Evolutionary conservation across 1,140 invertebrate species (phyloP).

Genomic region (Solenopsis invicta): DNA sequence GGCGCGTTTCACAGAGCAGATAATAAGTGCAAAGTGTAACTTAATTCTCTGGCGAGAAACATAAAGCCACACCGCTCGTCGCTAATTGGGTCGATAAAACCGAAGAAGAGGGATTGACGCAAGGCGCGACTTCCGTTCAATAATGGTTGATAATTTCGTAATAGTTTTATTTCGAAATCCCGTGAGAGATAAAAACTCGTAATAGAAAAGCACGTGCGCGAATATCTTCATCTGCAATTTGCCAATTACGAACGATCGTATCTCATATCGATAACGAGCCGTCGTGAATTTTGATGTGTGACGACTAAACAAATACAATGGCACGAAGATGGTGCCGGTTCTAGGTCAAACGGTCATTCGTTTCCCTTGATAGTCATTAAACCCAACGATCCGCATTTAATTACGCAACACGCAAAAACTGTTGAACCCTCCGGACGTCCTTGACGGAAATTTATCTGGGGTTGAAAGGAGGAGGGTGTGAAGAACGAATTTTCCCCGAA

Average conservation of each 20-base stretch:
- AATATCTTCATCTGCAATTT: neutral
- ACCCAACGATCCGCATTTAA: conserved; percentile 64
- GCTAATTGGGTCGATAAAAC: neutral
- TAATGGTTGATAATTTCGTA: neutral
- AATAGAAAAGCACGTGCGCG: neutral
- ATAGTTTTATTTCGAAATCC: neutral
- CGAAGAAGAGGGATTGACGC: conserved; percentile 16
- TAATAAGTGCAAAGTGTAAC: conserved; percentile 56
- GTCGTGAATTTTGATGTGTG: conserved; percentile 22
- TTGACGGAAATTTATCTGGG: conserved; percentile 69
- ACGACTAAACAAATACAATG: neutral
- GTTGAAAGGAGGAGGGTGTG: conserved; percentile 64
- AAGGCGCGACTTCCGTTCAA: conserved; percentile 1
- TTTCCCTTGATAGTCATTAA: conserved; percentile 38
- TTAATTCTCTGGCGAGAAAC: conserved; percentile 52
- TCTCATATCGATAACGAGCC: neutral
- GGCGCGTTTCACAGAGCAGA: neutral
- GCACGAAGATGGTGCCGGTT: neutral
- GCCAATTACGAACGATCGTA: neutral
- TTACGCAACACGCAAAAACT: conserved; percentile 66
- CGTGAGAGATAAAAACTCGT: neutral
- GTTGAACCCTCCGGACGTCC: conserved; percentile 61
- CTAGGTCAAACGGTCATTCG: conserved; percentile 19
- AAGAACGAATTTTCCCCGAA: conserved; percentile 61
- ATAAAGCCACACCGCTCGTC: neutral